Base-by-base conservation (phyloP, 2,797 vertebrate species). In the Diglossa cyanea region DNA sequence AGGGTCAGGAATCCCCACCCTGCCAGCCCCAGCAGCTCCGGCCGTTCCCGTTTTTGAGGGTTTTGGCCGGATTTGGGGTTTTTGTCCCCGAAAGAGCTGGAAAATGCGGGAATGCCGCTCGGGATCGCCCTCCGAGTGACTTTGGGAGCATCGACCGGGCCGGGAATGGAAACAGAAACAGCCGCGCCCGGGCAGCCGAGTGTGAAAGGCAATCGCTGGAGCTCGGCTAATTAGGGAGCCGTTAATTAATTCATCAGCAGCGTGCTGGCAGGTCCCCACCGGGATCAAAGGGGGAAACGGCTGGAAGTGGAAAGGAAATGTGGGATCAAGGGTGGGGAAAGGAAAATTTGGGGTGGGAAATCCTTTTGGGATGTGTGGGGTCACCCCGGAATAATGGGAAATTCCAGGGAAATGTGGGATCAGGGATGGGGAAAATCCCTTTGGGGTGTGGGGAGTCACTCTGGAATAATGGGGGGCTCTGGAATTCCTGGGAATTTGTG, bases 131-230 rank as follows among this genome's bases (percentile, higher is more conserved):
- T 95, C 93, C 92, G 94, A 95, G 96, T 97, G 91, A 96, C 97
- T 92, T 97, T 97, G 97, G 81, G 65, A 44, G 54, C 57, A 97
- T 97, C 67, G 97, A 97, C 67, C 67, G 12, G 88, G 96, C 91
- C 88, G 94, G 3, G 44, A 93, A 40, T 65, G 57, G 88, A 18
- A 77, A 54, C 48, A 19, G 48, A 26, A 44, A 51, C 47, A 23
- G 58, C 47, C 24, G 7, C 18, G 53, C 53, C 19, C n/a, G 39
- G 74, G 48, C 71, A 93, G 74, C 75, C 80, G 54, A 92, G 96
- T 96, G 93, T 96, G 96, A 97, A 97, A 97, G 97, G 70, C 96
- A 96, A 88, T 77, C 86, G 28, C 45, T 72, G 87, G 89, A 75
- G 90, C 78, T 87, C 94, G 85, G 66, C 78, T 71, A 70, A 37